These are phyloP conservation scores for Salarias fasciatus DNA, from an alignment of 2,797 vertebrate species.

Conservation along the genomic window DNA sequence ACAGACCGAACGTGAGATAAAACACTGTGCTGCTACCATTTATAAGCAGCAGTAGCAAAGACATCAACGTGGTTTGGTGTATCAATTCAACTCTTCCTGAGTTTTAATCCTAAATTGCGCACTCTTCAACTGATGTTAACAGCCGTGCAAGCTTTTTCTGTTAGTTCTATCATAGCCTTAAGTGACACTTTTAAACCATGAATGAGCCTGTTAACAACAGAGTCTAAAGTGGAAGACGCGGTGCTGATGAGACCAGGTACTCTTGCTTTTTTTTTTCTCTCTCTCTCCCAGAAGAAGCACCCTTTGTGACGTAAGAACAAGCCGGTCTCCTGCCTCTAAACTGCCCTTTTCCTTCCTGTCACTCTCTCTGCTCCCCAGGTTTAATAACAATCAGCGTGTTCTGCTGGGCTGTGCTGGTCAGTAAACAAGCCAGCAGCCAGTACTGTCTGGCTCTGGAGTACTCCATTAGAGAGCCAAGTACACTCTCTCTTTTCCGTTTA, in stretches of 20 bases:
- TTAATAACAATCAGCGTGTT: constrained; percentile 57
- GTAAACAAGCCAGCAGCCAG: constrained; percentile 68
- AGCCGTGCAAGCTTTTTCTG: too few species aligned
- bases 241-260: constrained; percentile 29
- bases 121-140: too few species aligned
- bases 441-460: constrained; percentile 53
- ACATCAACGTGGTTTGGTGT: too few species aligned
- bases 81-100: too few species aligned
- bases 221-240: too few species aligned
- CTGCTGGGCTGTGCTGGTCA: constrained; percentile 40
- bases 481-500: constrained; percentile 53
- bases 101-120: too few species aligned
- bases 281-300: constrained; percentile 50
- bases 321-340: constrained; percentile 32
- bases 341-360: constrained; percentile 26
- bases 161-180: too few species aligned
- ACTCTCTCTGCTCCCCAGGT: constrained; percentile 32
- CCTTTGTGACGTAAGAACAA: constrained; percentile 47
- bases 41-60: too few species aligned
- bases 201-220: too few species aligned
- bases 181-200: too few species aligned
- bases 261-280: constrained; percentile 39
- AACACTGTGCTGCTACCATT: too few species aligned
- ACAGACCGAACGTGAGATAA: too few species aligned
- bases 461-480: constrained; percentile 76